Evolutionary conservation across 2,113 vertebrate genomes (phyloP), one percentile per base, ranked within the genome.

Genomic region (Catharus bicknelli): DNA sequence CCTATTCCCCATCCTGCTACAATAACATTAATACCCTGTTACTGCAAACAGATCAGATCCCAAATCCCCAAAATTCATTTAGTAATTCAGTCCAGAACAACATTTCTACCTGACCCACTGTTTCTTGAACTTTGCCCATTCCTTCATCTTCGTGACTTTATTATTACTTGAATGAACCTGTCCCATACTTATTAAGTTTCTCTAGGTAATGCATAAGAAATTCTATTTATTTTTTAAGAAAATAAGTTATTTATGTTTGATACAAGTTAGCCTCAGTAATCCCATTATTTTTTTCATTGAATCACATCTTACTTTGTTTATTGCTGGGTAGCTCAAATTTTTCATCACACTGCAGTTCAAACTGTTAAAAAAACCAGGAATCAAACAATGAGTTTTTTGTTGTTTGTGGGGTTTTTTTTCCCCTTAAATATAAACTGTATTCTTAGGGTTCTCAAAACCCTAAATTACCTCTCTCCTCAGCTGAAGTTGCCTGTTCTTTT

Each of bases 361-460:
- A 47, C 10, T 2, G 3, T 32, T 58, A 14, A 12, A 40, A n/a
- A 83, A 61, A 4, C 25, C 21, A 40, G 58, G 76, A 90, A 48
- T 27, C 16, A 90, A 88, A 92, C 58, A 86, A 59, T 30, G 18
- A 14, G 27, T 17, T 25, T 64, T 68, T 16, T 79, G 9, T 51
- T 63, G 3, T 15, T 63, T 57, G 4, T 8, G 25, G 18, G 30
- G 2, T 1, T 0, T 23, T 55, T 59, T 55, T 64, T 38, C 4
- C 0, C 5, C 40, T 75, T 50, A 70, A 64, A 48, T 58, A 21
- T 32, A 53, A 59, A 3, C 13, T 45, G 2, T 9, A 29, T 58
- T 88, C 42, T 58, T 19, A 74, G 20, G 10, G 3, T 2, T 74
- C 9, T 16, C n/a, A 27, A n/a, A 76, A 61, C 9, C 14, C 5